Evolutionary conservation across 2,888 invertebrate species (phyloP).

Genomic region (Macrophya annulata): DNA sequence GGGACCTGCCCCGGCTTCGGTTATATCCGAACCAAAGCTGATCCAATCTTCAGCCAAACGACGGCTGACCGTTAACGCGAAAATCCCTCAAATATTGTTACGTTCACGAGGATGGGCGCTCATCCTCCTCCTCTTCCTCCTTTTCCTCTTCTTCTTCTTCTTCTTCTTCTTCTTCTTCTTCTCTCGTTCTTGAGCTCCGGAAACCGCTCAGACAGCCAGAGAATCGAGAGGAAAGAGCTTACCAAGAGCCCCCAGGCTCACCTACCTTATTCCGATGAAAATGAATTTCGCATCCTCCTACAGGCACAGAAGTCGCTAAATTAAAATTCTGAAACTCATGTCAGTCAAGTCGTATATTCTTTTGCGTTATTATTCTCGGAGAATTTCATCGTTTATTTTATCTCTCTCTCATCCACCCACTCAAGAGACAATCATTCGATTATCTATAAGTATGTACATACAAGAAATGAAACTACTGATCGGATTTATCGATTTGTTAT

Average conservation of each 20-base stretch:
- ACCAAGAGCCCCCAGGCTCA: constrained; percentile 33
- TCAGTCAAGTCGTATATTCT: constrained; percentile 2
- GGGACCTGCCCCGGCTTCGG: constrained; percentile 58
- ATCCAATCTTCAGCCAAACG: constrained; percentile 78
- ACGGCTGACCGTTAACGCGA: constrained; percentile 77
- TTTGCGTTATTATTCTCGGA: background rate
- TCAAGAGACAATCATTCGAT: too few species aligned
- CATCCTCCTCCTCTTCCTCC: background rate
- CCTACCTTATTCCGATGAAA: constrained; percentile 27
- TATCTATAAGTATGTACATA: too few species aligned
- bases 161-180: background rate
- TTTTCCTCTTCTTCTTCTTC: background rate
- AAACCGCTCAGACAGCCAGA: constrained; percentile 17
- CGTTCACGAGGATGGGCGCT: constrained; percentile 31
- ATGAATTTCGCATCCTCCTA: constrained; percentile 23
- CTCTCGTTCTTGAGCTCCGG: background rate
- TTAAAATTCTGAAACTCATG: constrained; percentile 18
- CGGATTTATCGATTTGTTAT: too few species aligned
- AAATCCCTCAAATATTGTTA: constrained; percentile 74
- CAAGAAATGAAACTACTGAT: too few species aligned
- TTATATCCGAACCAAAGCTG: constrained; percentile 63
- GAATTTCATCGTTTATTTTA: background rate
- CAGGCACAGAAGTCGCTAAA: background rate
- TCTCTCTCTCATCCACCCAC: too few species aligned
- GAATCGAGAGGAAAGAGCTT: constrained; percentile 41